These are phyloP conservation scores for Gymnodraco acuticeps DNA, from an alignment of 2,797 vertebrate species.

Conservation along the genomic window DNA sequence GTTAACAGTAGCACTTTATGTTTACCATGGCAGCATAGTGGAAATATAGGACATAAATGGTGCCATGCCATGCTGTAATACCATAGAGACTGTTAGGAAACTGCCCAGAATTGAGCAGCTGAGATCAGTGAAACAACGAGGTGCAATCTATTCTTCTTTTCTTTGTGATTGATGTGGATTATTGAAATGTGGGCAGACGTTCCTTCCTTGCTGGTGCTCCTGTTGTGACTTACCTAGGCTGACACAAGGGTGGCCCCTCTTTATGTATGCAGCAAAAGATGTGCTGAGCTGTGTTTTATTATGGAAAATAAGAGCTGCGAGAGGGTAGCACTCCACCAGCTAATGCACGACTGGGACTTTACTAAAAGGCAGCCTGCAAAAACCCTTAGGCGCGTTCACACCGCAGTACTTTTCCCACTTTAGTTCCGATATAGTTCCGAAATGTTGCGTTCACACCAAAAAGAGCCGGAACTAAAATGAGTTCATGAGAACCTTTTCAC, in stretches of 20 bases:
- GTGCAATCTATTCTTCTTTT: conserved; percentile 27
- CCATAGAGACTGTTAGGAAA: conserved; percentile 32
- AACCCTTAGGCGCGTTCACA: no score
- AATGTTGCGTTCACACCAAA: no score
- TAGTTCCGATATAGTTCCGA: no score
- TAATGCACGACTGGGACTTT: conserved; percentile 61
- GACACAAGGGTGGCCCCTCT: conserved; percentile 57
- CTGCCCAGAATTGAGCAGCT: conserved; percentile 38
- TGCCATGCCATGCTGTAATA: conserved; percentile 30
- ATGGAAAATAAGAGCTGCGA: conserved; percentile 74
- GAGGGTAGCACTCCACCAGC: conserved; percentile 62
- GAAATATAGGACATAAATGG: conserved; percentile 51
- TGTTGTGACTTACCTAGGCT: conserved; percentile 58
- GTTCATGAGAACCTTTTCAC: no score
- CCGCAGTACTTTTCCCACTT: no score
- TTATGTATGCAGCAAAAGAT: conserved; percentile 67
- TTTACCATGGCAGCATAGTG: conserved; percentile 33
- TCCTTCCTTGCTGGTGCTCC: conserved; percentile 8
- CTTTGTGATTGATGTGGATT: conserved; percentile 34
- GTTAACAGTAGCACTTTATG: conserved; percentile 57
- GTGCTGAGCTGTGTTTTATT: conserved; percentile 81
- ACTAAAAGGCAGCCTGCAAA: conserved; percentile 65
- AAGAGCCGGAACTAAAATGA: no score
- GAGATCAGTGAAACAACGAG: conserved; percentile 46
- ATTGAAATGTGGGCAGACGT: conserved; percentile 33